Percentiles rank a stretch among this genome's conserved stretches.
Evolutionary conservation across 2,888 invertebrate genomes (phyloP).

Genomic region (Orthosia incerta): DNA sequence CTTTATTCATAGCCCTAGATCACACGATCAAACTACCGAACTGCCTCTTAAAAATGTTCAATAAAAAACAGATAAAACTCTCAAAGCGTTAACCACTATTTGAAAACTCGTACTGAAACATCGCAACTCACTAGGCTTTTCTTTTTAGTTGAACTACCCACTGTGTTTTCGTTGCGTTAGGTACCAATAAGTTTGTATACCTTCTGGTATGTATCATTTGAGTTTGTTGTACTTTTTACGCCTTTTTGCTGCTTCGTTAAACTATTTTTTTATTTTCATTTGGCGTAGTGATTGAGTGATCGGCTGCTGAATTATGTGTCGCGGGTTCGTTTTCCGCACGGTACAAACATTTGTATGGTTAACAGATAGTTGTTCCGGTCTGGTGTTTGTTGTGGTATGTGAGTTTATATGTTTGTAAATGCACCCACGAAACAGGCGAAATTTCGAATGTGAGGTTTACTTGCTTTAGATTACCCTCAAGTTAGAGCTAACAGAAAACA

Average conservation of each 20-base stretch:
- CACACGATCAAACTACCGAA: constrained; percentile 11
- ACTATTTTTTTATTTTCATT: too few species aligned
- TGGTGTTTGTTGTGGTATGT: too few species aligned
- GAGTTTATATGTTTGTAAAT: too few species aligned
- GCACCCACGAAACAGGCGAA: too few species aligned
- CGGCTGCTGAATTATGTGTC: too few species aligned
- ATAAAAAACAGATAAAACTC: constrained; percentile 28
- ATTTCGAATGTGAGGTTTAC: too few species aligned
- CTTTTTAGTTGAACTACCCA: constrained; percentile 28
- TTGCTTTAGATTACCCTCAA: too few species aligned
- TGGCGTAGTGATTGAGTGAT: too few species aligned
- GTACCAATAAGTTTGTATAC: constrained; percentile 10
- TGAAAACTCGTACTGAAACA: constrained; percentile 20
- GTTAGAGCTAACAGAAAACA: too few species aligned
- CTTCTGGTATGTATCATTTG: background rate
- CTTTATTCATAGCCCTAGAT: constrained; percentile 2
- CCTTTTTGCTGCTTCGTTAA: background rate
- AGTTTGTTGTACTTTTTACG: background rate
- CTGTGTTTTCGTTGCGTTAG: constrained; percentile 5
- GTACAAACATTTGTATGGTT: too few species aligned
- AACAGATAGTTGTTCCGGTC: too few species aligned
- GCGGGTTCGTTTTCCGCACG: too few species aligned
- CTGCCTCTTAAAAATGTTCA: constrained; percentile 21
- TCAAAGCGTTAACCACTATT: constrained; percentile 20
- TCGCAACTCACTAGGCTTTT: constrained; percentile 26